Base-by-base conservation (phyloP, 2,113 vertebrate genomes). In the Promerops cafer region DNA sequence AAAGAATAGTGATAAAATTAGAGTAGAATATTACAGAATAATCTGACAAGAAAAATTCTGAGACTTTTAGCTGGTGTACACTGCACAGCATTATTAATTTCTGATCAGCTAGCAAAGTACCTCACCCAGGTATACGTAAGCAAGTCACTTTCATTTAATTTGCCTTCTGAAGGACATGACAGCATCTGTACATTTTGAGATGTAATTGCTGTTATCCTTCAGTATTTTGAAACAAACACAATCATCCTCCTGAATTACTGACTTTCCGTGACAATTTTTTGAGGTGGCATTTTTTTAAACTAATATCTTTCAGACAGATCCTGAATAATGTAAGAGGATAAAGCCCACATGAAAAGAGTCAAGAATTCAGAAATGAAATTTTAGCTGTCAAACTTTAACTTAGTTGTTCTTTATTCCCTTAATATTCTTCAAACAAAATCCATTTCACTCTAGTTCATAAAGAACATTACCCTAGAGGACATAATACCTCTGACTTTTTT, bases 191-290 rank as follows among this genome's bases (percentile, higher is more conserved):
- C 83, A 85, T 95, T 97, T 98, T 95, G 94, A 98, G 96, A 98
- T 98, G 97, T 98, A 98, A 98, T 98, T 98, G 96, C 97, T 98
- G 97, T 98, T 98, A 98, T 97, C 95, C 93, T 97, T 97, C 95
- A 97, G 65, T 95, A 95, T 98, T 98, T 97, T 97, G 96, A 98
- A 98, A 97, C 94, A 98, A 98, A 98, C 96, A 96, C 97, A 98
- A 98, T 98, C 98, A 98, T 97, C 84, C 83, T 97, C 97, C 83
- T 96, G 96, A 98, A 98, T 98, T 97, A 97, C 93, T 96, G 95
- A 94, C 92, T 98, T 97, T 97, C 77, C 35, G 49, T 97, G 97
- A 97, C 96, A 98, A 98, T 97, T 94, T 97, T 98, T 96, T 88
- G 97, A 97, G 92, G 90, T 88, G 97, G 93, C 86, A 95, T 97